Evolutionary conservation across 2,113 vertebrate species (phyloP), one percentile per base, ranked within the genome.

Genomic region (Leptodactylus fuscus): DNA sequence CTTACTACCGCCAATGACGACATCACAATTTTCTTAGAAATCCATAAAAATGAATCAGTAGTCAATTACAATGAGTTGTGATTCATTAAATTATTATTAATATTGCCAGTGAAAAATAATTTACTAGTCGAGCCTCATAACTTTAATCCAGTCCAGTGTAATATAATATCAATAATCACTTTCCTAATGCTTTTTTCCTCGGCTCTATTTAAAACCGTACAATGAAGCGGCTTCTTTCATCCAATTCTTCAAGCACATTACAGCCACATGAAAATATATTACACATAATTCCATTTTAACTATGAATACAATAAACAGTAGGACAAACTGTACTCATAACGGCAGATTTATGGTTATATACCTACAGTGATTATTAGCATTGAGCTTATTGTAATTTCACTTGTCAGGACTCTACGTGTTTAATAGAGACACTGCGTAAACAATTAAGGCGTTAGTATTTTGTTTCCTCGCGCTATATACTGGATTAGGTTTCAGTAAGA

Each of bases 311-410:
- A 82, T 82, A 70, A 82, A 73, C 44, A 85, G 29, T 69, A 53
- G 60, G 73, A 77, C 44, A 77, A 78, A 69, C 24, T 51, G 69
- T 77, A 85, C 75, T 85, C 74, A 78, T 41, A 77, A 62, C 41
- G 49, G 44, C n/a, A 85, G 83, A 85, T 85, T 85, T 67, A 77
- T 78, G 27, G 70, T 83, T 74, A 73, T 74, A 55, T 74, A 73
- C 67, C 48, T 58, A 82, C 32, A 10, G 81, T 74, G 20, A 82
- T 82, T 82, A 82, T 82, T 73, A 82, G 67, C 49, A 20, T 58
- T 82, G 48, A 44, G 67, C 36, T 58, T 51, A 9, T 82, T 74
- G 67, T 73, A 73, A 73, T 55, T 74, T 82, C 49, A 27, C 79
- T 67, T 67, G 79, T 81, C 79, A 67, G 58, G 41, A 67, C 27